These are phyloP conservation scores for Drosophila longiperda DNA, from an alignment of 2,888 invertebrate genomes.

Conservation along the genomic window DNA sequence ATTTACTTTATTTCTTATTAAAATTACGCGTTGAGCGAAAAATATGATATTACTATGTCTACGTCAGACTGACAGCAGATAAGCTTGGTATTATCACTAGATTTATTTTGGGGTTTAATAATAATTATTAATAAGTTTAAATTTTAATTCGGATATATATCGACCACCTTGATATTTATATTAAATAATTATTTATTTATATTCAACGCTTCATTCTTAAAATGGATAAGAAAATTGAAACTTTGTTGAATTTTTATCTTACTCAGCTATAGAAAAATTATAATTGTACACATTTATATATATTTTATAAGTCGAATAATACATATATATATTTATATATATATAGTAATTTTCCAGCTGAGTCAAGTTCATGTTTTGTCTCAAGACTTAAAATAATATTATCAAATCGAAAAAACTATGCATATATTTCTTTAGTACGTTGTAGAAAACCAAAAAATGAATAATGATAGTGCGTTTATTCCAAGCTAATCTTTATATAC, in stretches of 20 bases:
- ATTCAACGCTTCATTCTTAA: neutral
- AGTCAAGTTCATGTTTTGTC: neutral
- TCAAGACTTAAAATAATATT: neutral
- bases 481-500: slow-evolving; percentile 5
- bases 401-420: neutral
- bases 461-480: neutral
- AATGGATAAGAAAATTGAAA: neutral
- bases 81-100: slow-evolving; percentile 14
- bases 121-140: neutral
- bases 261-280: neutral
- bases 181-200: slow-evolving; percentile 5
- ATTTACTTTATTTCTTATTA: neutral
- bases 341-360: neutral
- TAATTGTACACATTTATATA: neutral
- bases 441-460: neutral
- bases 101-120: neutral
- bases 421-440: neutral
- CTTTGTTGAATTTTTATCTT: neutral
- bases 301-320: neutral
- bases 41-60: neutral
- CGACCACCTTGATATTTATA: slow-evolving; percentile 16
- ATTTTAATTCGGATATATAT: slow-evolving; percentile 1
- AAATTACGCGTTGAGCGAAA: neutral
- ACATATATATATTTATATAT: neutral
- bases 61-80: neutral